Evolutionary conservation across 2,113 vertebrate species (phyloP), one percentile per base, ranked within the genome.

Genomic region (Rhea pennata): DNA sequence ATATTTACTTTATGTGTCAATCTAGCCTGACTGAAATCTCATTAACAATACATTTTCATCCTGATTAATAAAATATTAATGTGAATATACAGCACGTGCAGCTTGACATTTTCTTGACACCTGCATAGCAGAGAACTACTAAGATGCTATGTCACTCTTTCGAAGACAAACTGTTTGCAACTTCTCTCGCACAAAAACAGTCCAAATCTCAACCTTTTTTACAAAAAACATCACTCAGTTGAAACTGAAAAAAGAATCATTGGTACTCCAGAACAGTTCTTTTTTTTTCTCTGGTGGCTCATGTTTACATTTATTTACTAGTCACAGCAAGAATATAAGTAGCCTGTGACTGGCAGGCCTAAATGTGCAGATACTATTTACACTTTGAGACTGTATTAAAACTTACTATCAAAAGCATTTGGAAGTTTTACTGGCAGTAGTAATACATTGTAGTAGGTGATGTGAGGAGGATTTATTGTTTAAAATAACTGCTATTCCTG

Each of bases 221-320:
- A 40, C 87, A 65, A n/a, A 26, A 10, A 22, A 23, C 23, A 70
- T 77, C 3, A 44, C 4, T 26, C 1, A 2, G 6, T 40, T 31
- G 27, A 16, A 76, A 54, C 9, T 0, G 0, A 44, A 64, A 29
- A 19, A 6, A 53, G 10, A 0, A 48, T 61, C 31, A 5, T 11
- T 21, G 31, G 11, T 31, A 20, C 20, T 13, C 19, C 26, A 51
- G 36, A 24, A 27, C n/a, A 70, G 36, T 36, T 2, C 9, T 59
- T 82, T 56, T 58, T 58, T 8, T 11, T 5, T 22, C 39, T 50
- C 50, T 19, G 29, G 16, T 0, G 23, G 20, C 6, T 42, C 10
- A 3, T 10, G 24, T 5, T 81, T 15, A 8, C 2, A n/a, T 10
- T 21, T 5, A 6, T 65, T 46, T 27, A 27, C 2, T 36, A 9